Evolutionary conservation across 2,888 invertebrate genomes (phyloP).

Genomic region (Patella caerulea): DNA sequence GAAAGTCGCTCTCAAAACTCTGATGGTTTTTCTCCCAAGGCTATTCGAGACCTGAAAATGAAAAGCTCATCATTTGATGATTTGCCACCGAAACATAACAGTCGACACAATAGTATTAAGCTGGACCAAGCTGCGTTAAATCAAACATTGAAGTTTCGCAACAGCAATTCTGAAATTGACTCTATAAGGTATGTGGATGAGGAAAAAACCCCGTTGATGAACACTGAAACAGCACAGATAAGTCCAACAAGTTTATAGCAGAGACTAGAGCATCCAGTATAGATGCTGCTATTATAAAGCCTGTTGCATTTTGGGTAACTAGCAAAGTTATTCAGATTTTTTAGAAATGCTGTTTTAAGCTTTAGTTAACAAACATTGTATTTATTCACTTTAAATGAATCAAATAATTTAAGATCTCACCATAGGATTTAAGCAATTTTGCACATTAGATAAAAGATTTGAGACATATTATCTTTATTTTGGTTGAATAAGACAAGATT

Average conservation of each 20-base stretch:
- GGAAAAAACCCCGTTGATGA: slow-evolving; percentile 14
- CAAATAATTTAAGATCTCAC: too few relatives aligned
- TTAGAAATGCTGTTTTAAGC: not conserved
- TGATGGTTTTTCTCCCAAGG: not conserved
- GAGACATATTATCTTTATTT: too few relatives aligned
- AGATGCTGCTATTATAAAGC: too few relatives aligned
- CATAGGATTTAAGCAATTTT: too few relatives aligned
- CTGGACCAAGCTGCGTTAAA: not conserved
- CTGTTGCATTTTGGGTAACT: not conserved
- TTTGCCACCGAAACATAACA: not conserved
- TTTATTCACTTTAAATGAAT: too few relatives aligned
- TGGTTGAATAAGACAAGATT: too few relatives aligned
- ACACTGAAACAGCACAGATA: not conserved
- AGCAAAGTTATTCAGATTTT: not conserved
- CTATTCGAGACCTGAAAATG: not conserved
- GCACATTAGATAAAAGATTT: too few relatives aligned
- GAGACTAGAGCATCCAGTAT: not conserved
- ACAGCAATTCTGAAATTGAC: not conserved
- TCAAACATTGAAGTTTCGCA: not conserved
- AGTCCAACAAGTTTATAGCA: not conserved
- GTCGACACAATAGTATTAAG: not conserved
- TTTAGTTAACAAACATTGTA: too few relatives aligned
- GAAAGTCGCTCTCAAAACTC: not conserved
- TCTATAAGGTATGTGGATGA: slow-evolving; percentile 1
- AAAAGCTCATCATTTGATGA: slow-evolving; percentile 4